Evolutionary conservation across 2,888 invertebrate genomes (phyloP), one percentile per base, ranked within the genome.

Genomic region (Willowsia nigromaculata): DNA sequence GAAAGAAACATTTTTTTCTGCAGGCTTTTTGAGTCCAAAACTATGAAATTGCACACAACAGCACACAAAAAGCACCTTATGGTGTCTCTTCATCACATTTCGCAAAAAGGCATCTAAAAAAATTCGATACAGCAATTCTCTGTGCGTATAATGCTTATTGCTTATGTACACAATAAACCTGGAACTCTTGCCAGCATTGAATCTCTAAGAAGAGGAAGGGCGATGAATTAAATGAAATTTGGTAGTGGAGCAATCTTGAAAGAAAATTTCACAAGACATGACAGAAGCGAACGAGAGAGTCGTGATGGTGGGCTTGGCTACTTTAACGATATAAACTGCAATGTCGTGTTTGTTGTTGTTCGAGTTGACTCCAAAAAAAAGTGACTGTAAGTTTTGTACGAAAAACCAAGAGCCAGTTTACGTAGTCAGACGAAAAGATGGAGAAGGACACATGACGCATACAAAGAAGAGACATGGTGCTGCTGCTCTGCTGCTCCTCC

Each of bases 181-280:
- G 22, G 59, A 22, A 68, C 30, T n/a, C 65, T 40, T 40, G 71
- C 40, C 71, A 65, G 30, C 65, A 40, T n/a, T 40, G 40, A 13
- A 6, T 62, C 62, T 62, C 4, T 37, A 18, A 30, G 71, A 40
- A 40, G 27, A 71, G 18, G n/a, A n/a, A 5, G 62, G 27, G 40
- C 43, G 25, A 71, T 25, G 71, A 40, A 71, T 71, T 71, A 71
- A 25, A 71, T 71, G 71, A 47, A 71, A 71, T 47, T 71, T 71
- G 71, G 13, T 71, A 50, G 50, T 6, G 13, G 47, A 40, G 68
- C 68, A 71, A 71, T 71, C 71, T 71, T 71, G 40, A 25, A 71
- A 22, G 25, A 71, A n/a, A n/a, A 43, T 71, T 71, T 71, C 43
- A 47, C 13, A 43, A 37, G 40, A 68, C 68, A 68, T 65, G 59